Conservation (phyloP, 2,888 invertebrate genomes). For the Coelopa pilipes region DNA sequence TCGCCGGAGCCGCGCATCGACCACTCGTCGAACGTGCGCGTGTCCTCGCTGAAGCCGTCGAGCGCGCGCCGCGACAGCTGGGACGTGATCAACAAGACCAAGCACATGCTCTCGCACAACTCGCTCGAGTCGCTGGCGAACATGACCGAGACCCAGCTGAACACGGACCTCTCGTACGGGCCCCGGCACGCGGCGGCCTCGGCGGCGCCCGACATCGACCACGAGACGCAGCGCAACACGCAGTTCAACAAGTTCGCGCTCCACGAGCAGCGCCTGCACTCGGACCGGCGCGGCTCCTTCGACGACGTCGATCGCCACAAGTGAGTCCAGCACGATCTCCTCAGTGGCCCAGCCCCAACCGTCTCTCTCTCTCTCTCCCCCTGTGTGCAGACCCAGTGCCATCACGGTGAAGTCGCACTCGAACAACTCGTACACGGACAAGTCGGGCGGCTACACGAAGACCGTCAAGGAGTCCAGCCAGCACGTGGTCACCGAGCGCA, state of each 20-base stretch:
- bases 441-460: conserved; percentile 64
- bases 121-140: conserved; percentile 79
- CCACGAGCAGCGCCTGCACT: conserved; percentile 52
- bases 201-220: conserved; percentile 69
- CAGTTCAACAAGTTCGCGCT: conserved; percentile 70
- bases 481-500: conserved; percentile 64
- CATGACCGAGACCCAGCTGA: conserved; percentile 73
- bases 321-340: conserved; percentile 42
- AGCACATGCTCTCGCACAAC: conserved; percentile 77
- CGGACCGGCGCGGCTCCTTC: conserved; percentile 57
- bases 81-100: conserved; percentile 85
- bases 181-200: conserved; percentile 53
- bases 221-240: conserved; percentile 74
- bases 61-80: conserved; percentile 78
- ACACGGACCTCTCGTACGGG: conserved; percentile 67
- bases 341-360: background rate
- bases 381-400: conserved; percentile 59
- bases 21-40: conserved; percentile 71
- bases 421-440: conserved; percentile 62
- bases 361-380: background rate
- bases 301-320: conserved; percentile 61
- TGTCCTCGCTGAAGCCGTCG: conserved; percentile 72
- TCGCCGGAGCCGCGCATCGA: conserved; percentile 71
- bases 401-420: conserved; percentile 65
- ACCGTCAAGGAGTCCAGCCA: conserved; percentile 66